Evolutionary conservation across 2,888 invertebrate species (phyloP), one percentile per base, ranked within the genome.

Genomic region (Parnassius mnemosyne): DNA sequence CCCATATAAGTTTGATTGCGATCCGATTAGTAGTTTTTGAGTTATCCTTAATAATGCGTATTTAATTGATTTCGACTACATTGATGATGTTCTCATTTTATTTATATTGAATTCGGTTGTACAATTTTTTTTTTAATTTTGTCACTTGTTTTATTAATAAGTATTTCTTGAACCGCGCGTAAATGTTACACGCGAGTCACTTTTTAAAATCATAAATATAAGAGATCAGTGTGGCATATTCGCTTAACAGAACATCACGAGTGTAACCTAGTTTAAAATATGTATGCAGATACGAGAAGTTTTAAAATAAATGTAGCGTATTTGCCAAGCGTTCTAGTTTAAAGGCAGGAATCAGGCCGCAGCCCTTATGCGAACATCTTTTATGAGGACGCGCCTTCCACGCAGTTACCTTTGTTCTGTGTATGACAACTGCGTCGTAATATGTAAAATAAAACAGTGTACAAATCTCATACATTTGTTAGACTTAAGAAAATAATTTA

Each of bases 331-430:
- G 75, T 67, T 68, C 74, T 66, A 73, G 69, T 72, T 70, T 70
- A 58, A 64, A 67, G 61, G 56, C 66, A 67, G 66, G 65, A 71
- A 73, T 67, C 74, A 74, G 75, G 77, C 71, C 77, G 71, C 69
- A 72, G 68, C 72, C 70, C 73, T 72, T 69, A 64, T 50, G 67
- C 64, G 68, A 65, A 68, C 66, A 67, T 75, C 74, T 75, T 77
- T 77, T 75, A 74, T 74, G 70, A 71, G 67, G 66, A 68, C 66
- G 66, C 64, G 67, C 60, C 65, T 65, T 66, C 63, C 65, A 68
- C 57, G 63, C 60, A 58, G 67, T 60, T 59, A 63, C 63, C 60
- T 60, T 63, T 63, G 63, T 63, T 59, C 53, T 54, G 56, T 52
- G 50, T 47, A 54, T 58, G 63, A 56, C 58, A 58, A 58, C 57